A percentile compares a stretch with the other conserved stretches of the same genome.
Conservation (phyloP, 1,140 invertebrate species). For the Drosophila parvula region DNA sequence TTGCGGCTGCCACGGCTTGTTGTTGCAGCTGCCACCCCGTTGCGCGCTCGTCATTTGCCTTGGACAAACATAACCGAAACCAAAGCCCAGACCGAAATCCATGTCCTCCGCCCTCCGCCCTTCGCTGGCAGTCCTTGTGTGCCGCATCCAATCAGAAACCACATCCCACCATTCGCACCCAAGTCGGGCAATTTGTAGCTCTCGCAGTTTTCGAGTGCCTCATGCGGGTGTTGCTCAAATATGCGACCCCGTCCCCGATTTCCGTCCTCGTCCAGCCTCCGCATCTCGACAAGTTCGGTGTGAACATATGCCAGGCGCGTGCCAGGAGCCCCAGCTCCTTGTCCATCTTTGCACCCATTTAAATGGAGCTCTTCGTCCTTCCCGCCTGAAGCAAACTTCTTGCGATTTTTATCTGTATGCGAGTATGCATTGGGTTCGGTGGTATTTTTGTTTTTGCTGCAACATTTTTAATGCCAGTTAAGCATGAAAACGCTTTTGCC, state of each 20-base stretch:
- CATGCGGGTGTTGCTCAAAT: conserved; percentile 79
- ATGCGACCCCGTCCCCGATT: conserved; percentile 48
- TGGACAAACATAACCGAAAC: conserved; percentile 59
- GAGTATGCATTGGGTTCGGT: conserved; percentile 31
- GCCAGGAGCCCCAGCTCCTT: conserved; percentile 11
- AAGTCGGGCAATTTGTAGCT: conserved; percentile 70
- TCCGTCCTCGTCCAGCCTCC: conserved; percentile 46
- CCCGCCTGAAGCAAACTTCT: conserved; percentile 8
- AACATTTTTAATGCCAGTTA: conserved; percentile 81
- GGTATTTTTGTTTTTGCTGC: conserved; percentile 56
- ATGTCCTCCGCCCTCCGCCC: conserved; percentile 9
- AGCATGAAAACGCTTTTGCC: conserved; percentile 81
- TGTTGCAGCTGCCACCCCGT: conserved; percentile 80
- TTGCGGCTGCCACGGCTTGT: conserved; percentile 41
- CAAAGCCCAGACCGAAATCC: conserved; percentile 41
- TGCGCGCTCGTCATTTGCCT: conserved; percentile 65
- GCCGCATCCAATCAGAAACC: conserved; percentile 61
- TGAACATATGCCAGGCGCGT: conserved; percentile 83
- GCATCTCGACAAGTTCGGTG: conserved; percentile 66
- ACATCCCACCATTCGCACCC: conserved; percentile 23
- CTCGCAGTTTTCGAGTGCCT: conserved; percentile 65
- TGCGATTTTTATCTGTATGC: conserved; percentile 62
- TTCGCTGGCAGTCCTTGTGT: not conserved
- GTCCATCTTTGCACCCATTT: conserved; percentile 17
- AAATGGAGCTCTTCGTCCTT: conserved; percentile 30